Percentiles rank a stretch among this genome's conserved stretches.
Conservation (phyloP, 2,888 invertebrate species). For the Caenorhabditis sp. region DNA sequence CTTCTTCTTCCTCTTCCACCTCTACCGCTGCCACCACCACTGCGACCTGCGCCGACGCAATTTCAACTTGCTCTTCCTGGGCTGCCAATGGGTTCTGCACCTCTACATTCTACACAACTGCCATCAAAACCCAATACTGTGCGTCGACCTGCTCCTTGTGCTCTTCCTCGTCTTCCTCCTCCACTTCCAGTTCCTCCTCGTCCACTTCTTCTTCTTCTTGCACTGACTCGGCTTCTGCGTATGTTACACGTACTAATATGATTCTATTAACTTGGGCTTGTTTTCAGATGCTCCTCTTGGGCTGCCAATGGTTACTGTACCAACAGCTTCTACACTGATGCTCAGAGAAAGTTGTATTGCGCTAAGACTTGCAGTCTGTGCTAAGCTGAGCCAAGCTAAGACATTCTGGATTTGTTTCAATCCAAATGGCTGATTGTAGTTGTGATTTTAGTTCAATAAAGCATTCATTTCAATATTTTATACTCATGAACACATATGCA, state of each 20-base stretch:
- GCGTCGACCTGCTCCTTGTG: slow-evolving; percentile 34
- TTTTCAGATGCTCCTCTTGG: slow-evolving; percentile 27
- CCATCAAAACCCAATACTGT: slow-evolving; percentile 43
- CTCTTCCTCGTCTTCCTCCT: slow-evolving; percentile 8
- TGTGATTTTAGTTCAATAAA: slow-evolving; percentile 5
- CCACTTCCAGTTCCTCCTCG: slow-evolving; percentile 15
- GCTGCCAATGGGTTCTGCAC: slow-evolving; percentile 42
- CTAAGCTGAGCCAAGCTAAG: too few species aligned
- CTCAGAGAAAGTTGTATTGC: slow-evolving; percentile 35
- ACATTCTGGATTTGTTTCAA: not conserved
- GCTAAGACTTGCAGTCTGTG: slow-evolving; percentile 46
- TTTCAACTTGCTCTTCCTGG: slow-evolving; percentile 26
- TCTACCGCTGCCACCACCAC: not conserved
- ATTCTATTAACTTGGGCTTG: not conserved
- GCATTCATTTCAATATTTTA: too few species aligned
- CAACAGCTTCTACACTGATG: slow-evolving; percentile 51
- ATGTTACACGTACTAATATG: not conserved
- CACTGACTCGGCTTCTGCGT: slow-evolving; percentile 32
- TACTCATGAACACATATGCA: too few species aligned
- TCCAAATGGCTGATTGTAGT: not conserved
- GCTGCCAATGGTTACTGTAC: slow-evolving; percentile 50
- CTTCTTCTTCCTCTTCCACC: slow-evolving; percentile 12
- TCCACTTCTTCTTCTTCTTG: slow-evolving; percentile 25
- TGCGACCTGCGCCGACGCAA: slow-evolving; percentile 11
- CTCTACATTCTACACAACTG: slow-evolving; percentile 41